Conservation (phyloP, 2,888 invertebrate species). For the Azorinus chamasolen region DNA sequence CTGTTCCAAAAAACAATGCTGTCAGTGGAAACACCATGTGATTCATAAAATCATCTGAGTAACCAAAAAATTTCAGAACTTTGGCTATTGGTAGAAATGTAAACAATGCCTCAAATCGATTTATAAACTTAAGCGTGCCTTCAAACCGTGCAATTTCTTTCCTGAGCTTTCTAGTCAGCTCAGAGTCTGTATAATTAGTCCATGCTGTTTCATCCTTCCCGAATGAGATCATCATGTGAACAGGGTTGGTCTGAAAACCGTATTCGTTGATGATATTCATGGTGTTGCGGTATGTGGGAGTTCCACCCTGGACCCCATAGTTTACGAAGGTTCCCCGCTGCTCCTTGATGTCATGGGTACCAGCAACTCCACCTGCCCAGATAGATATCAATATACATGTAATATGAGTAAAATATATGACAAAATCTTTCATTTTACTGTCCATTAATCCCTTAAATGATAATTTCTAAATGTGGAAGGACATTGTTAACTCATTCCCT, state of each 20-base stretch:
- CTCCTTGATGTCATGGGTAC: constrained; percentile 40
- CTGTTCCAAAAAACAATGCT: constrained; percentile 81
- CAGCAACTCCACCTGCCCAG: constrained; percentile 75
- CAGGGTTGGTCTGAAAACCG: constrained; percentile 72
- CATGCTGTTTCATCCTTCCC: constrained; percentile 76
- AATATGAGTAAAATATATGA: neutral
- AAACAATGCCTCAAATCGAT: constrained; percentile 74
- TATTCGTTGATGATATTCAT: constrained; percentile 73
- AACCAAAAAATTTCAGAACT: constrained; percentile 74
- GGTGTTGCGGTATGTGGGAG: constrained; percentile 76
- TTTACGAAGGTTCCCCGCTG: constrained; percentile 54
- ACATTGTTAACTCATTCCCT: no score
- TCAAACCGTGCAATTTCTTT: constrained; percentile 76
- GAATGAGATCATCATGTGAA: constrained; percentile 79
- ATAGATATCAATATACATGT: neutral
- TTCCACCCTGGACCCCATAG: constrained; percentile 76
- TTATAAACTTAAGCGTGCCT: constrained; percentile 69
- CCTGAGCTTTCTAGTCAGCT: constrained; percentile 66
- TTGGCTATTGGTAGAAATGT: constrained; percentile 76
- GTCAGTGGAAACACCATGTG: constrained; percentile 79
- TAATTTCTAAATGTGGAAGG: no score
- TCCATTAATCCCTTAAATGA: neutral
- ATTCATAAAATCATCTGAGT: constrained; percentile 78
- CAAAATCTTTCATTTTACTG: neutral
- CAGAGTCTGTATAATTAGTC: constrained; percentile 77